These are phyloP conservation scores for Sebastes schlegelii DNA, from an alignment of 2,113 vertebrate genomes.

Conservation along the genomic window DNA sequence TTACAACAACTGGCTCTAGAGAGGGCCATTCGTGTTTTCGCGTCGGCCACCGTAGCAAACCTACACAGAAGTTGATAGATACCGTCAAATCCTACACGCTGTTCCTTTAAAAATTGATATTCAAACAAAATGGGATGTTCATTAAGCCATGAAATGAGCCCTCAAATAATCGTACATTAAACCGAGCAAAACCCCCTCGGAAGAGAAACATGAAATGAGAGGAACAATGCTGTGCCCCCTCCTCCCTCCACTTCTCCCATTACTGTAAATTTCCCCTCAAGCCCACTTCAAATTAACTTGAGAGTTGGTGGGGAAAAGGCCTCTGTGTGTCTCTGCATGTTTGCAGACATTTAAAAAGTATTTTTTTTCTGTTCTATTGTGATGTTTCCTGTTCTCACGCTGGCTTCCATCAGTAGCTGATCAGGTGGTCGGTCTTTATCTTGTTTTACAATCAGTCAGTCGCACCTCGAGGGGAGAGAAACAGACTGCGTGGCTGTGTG, in stretches of 20 bases:
- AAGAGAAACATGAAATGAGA: too few relatives aligned
- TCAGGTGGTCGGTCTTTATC: not conserved
- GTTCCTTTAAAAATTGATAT: not conserved
- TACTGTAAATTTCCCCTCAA: too few relatives aligned
- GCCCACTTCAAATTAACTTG: too few relatives aligned
- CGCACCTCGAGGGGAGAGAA: not conserved
- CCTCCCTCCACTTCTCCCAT: not conserved
- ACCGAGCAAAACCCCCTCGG: not conserved
- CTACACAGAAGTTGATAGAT: too few relatives aligned
- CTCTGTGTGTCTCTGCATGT: not conserved
- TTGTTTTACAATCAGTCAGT: constrained; percentile 1
- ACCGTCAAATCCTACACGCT: too few relatives aligned
- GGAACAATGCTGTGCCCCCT: not conserved
- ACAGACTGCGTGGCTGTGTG: too few relatives aligned
- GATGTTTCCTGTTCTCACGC: not conserved
- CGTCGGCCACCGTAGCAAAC: too few relatives aligned
- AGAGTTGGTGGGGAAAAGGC: too few relatives aligned
- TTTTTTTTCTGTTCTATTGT: not conserved
- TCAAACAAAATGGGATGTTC: not conserved
- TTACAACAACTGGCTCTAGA: too few relatives aligned
- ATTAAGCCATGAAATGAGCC: not conserved
- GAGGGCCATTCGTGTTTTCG: too few relatives aligned
- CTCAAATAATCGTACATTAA: not conserved
- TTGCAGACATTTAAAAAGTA: not conserved
- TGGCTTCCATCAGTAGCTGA: not conserved